Percentiles rank a stretch among this genome's conserved stretches.
Conservation (phyloP, 2,113 vertebrate species). For the mouse (Mus musculus) region DNA sequence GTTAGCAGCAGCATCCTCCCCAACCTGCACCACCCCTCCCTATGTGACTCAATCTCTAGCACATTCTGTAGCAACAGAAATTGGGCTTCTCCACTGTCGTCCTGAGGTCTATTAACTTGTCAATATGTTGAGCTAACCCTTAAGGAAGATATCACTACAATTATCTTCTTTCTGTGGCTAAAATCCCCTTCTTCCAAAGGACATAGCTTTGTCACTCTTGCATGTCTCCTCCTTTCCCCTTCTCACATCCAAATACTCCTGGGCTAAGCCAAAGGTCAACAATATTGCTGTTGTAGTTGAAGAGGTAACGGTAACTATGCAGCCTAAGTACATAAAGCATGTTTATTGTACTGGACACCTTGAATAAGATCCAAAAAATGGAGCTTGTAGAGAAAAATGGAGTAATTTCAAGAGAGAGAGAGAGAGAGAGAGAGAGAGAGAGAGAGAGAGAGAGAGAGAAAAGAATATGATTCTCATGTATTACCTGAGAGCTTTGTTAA, state of each 20-base stretch:
- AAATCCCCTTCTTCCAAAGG: not conserved
- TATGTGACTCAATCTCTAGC: too few relatives aligned
- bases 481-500: not conserved
- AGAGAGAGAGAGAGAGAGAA: not conserved
- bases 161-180: not conserved
- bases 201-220: not conserved
- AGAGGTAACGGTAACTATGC: not conserved
- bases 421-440: not conserved
- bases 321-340: not conserved
- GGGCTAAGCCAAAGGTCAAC: not conserved
- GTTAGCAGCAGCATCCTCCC: not conserved
- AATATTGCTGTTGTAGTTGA: not conserved
- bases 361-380: not conserved
- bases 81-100: not conserved
- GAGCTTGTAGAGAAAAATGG: not conserved
- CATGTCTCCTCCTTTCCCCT: not conserved
- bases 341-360: not conserved
- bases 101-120: not conserved
- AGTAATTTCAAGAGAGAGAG: not conserved
- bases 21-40: too few relatives aligned
- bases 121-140: not conserved
- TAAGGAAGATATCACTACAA: not conserved
- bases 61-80: too few relatives aligned
- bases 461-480: not conserved
- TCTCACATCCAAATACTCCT: not conserved